Percentiles rank a stretch among this genome's conserved stretches.
Evolutionary conservation across 2,797 vertebrate genomes (phyloP).

Genomic region (Serranus cabrilla): DNA sequence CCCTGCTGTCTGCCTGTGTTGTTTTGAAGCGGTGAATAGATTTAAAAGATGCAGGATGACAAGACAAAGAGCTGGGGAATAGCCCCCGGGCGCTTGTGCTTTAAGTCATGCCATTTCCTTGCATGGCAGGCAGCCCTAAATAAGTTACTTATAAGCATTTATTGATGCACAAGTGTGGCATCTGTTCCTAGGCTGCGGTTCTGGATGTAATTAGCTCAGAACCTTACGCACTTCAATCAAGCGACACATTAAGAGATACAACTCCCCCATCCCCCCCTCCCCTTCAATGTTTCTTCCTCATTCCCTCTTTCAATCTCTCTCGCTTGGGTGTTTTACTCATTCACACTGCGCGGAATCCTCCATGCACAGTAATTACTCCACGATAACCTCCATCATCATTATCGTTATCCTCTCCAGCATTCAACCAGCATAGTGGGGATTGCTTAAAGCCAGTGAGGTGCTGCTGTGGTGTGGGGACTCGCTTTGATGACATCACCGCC

Average conservation of each 20-base stretch:
- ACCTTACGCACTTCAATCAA: slow-evolving; percentile 86
- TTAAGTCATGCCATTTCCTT: slow-evolving; percentile 90
- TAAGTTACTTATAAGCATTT: slow-evolving; percentile 91
- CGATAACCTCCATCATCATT: slow-evolving; percentile 83
- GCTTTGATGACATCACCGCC: slow-evolving; percentile 66
- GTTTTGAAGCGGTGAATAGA: slow-evolving; percentile 87
- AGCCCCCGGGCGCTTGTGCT: slow-evolving; percentile 83
- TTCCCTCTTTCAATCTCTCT: slow-evolving; percentile 72
- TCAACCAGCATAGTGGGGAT: slow-evolving; percentile 54
- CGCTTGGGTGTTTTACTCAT: slow-evolving; percentile 78
- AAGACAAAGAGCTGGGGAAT: slow-evolving; percentile 87
- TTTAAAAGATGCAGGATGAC: slow-evolving; percentile 89
- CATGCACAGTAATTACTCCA: slow-evolving; percentile 80
- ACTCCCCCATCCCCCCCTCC: slow-evolving; percentile 28
- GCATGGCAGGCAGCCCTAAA: slow-evolving; percentile 89
- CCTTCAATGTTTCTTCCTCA: slow-evolving; percentile 59
- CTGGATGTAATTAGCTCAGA: slow-evolving; percentile 86
- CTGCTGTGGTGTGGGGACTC: slow-evolving; percentile 33
- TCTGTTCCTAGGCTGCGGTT: slow-evolving; percentile 85
- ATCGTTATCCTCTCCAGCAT: slow-evolving; percentile 75
- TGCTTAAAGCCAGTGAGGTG: slow-evolving; percentile 64
- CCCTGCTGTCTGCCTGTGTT: slow-evolving; percentile 85
- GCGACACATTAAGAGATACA: slow-evolving; percentile 80
- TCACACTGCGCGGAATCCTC: slow-evolving; percentile 76
- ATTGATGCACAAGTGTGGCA: slow-evolving; percentile 89